These are phyloP conservation scores for Drosophila villosipedis DNA, from an alignment of 2,888 invertebrate species.

Conservation along the genomic window DNA sequence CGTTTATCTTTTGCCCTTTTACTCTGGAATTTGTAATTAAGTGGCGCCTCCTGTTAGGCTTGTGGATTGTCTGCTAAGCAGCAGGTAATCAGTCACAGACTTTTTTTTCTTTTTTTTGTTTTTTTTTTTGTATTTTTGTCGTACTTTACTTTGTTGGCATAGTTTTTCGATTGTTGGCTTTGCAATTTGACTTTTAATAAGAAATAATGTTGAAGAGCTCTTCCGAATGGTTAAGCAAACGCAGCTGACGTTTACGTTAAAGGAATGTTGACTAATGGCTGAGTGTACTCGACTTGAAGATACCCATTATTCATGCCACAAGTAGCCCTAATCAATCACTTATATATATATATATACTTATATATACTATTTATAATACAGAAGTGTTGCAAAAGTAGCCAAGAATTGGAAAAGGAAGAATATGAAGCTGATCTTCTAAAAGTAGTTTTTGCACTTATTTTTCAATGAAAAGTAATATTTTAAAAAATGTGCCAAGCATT, in stretches of 20 bases:
- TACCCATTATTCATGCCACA: background rate
- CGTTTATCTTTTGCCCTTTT: constrained; percentile 19
- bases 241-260: constrained; percentile 15
- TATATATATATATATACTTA: too few species aligned
- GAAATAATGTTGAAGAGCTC: constrained; percentile 13
- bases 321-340: background rate
- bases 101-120: background rate
- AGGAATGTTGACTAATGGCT: background rate
- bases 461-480: background rate
- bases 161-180: constrained; percentile 40
- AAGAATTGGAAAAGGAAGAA: background rate
- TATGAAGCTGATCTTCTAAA: background rate
- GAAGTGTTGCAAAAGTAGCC: background rate
- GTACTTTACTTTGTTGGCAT: constrained; percentile 18
- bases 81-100: constrained; percentile 44
- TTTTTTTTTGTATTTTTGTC: background rate
- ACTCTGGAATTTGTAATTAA: constrained; percentile 51
- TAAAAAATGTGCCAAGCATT: background rate
- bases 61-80: constrained; percentile 20
- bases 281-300: background rate
- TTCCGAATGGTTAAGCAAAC: constrained; percentile 8
- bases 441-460: background rate
- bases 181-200: constrained; percentile 43
- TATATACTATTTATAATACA: background rate
- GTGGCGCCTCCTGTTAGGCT: constrained; percentile 32